Conservation (phyloP, 2,113 vertebrate species). For the Phodopus roborovskii region DNA sequence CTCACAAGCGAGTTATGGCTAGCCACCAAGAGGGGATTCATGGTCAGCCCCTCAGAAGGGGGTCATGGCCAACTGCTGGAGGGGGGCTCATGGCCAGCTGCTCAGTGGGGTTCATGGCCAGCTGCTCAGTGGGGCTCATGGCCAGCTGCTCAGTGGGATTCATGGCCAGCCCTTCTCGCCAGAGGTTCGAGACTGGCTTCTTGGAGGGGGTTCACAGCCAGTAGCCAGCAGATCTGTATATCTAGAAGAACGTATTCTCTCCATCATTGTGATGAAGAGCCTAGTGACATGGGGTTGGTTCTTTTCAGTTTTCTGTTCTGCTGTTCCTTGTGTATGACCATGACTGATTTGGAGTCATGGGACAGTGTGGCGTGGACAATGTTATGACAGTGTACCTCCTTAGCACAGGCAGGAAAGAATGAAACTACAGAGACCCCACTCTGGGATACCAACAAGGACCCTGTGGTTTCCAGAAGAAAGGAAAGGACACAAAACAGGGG, state of each 20-base stretch:
- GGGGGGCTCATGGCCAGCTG: background rate
- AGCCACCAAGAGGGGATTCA: background rate
- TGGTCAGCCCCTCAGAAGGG: background rate
- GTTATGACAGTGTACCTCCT: background rate
- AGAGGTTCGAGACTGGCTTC: background rate
- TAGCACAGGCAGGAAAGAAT: background rate
- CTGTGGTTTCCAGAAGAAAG: background rate
- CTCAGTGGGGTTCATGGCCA: background rate
- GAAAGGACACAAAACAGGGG: background rate
- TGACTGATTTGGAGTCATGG: slow-evolving; percentile 6
- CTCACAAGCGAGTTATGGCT: background rate
- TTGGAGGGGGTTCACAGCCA: background rate
- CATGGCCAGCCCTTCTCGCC: background rate
- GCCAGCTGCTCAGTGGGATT: background rate
- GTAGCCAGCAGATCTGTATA: background rate
- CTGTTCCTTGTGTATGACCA: slow-evolving; percentile 4
- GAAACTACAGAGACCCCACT: background rate
- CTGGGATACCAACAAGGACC: background rate
- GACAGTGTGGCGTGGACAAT: background rate
- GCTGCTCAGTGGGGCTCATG: too few relatives aligned
- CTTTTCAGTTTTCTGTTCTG: background rate
- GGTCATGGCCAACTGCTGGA: background rate
- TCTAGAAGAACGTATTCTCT: background rate
- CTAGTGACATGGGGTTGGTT: background rate
- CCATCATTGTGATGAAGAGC: background rate